Base-by-base conservation (phyloP, 2,113 vertebrate genomes). In the Paramisgurnus dabryanus region DNA sequence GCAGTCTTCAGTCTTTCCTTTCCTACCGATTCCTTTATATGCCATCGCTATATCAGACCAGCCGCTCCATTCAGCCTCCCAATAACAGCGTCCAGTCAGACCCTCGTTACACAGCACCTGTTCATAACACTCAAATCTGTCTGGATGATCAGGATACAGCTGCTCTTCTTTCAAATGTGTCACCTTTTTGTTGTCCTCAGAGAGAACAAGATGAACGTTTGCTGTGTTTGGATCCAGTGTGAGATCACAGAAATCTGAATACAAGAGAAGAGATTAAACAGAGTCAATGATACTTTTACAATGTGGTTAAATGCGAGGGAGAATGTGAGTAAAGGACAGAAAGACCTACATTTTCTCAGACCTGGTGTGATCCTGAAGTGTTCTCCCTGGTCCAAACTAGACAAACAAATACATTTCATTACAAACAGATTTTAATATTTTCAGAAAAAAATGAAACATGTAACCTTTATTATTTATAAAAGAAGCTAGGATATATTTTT, bases 21-120 rank as follows among this genome's bases (percentile, higher is more conserved):
- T 72, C 9, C 78, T 72, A 41, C 47, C 7, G 67, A 80, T 80
- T 60, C 45, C 47, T 70, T 70, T 79, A 61, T 69, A 79, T n/a
- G 67, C n/a, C 67, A 49, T 41, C 1, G 50, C 39, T 69, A 78
- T 47, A 15, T 11, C 15, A 55, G 6, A 40, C 17, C 53, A 12
- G 0, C 50, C 40, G 4, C 13, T 69, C 64, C 76, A 78, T 55
- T 78, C 76, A 69, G 47, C 17, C 58, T 61, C 60, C 53, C 53
- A 57, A 10, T 47, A 47, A 47, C 45, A 47, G 45, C 45, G 45
- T 47, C 63, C 63, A 65, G 63, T 65, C 22, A 13, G 22, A 65
- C 45, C 10, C 45, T 47, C 45, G 7, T 10, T 47, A 47, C 45
- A 67, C 66, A 67, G 67, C 7, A 69, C 67, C 67, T 69, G 67